Conservation (phyloP, 2,888 invertebrate genomes). For the Tineola bisselliella region DNA sequence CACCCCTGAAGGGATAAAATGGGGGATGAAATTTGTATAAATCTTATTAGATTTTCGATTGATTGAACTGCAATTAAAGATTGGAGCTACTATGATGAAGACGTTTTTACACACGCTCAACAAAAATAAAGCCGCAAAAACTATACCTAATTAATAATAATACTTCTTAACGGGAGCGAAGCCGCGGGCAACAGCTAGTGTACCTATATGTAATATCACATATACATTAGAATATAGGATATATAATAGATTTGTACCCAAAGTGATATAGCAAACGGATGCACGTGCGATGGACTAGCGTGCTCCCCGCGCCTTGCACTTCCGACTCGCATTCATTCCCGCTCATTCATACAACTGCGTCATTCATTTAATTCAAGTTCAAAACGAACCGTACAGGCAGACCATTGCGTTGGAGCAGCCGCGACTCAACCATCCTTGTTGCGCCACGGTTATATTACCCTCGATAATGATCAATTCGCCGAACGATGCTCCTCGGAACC, state of each 20-base stretch:
- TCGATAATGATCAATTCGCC: not conserved
- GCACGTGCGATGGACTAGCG: slow-evolving; percentile 27
- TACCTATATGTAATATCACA: not conserved
- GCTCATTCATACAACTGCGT: slow-evolving; percentile 62
- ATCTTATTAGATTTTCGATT: no score
- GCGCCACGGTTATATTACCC: not conserved
- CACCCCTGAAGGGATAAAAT: no score
- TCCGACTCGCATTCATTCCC: slow-evolving; percentile 62
- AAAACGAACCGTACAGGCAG: slow-evolving; percentile 21
- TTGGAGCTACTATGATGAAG: no score
- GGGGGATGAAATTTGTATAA: no score
- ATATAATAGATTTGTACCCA: not conserved
- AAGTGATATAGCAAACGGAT: slow-evolving; percentile 24
- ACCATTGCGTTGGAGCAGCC: not conserved
- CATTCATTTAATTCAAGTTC: slow-evolving; percentile 62
- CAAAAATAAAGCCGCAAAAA: no score
- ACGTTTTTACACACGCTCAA: no score
- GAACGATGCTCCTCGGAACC: not conserved
- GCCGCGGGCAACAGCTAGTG: no score
- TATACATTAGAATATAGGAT: not conserved
- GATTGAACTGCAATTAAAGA: no score
- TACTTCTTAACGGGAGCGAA: no score
- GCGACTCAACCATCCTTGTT: not conserved
- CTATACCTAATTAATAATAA: no score
- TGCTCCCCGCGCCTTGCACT: slow-evolving; percentile 29